These are phyloP conservation scores for Erpetoichthys calabaricus DNA, from an alignment of 2,797 vertebrate species.

Conservation along the genomic window DNA sequence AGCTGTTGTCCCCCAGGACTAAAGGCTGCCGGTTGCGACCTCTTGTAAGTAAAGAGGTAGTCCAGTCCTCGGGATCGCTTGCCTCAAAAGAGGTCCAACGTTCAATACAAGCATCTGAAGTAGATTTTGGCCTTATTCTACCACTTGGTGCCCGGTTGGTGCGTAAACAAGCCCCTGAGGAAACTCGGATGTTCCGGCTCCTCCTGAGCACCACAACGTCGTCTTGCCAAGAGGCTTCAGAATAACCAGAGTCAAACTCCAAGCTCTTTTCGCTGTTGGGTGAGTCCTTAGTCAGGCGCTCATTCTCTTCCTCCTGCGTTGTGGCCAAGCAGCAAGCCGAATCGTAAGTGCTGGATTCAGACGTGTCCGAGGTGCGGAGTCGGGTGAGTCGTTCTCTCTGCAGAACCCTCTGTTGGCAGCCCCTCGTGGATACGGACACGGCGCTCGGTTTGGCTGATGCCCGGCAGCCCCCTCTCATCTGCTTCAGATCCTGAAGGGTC, in stretches of 20 bases:
- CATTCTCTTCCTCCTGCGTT: conserved; percentile 46
- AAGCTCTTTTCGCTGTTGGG: conserved; percentile 68
- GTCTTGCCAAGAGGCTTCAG: conserved; percentile 80
- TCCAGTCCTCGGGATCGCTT: conserved; percentile 73
- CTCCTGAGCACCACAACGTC: conserved; percentile 61
- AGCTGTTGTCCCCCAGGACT: conserved; percentile 91
- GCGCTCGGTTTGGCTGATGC: conserved; percentile 26
- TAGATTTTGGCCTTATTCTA: conserved; percentile 73
- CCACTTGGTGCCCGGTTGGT: conserved; percentile 35
- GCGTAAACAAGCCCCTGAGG: conserved; percentile 60
- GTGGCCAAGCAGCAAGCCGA: conserved; percentile 74
- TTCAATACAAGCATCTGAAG: conserved; percentile 82
- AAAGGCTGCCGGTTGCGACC: conserved; percentile 84
- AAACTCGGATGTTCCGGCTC: conserved; percentile 57
- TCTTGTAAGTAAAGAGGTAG: conserved; percentile 72
- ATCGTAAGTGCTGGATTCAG: conserved; percentile 65
- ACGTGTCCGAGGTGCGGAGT: conserved; percentile 49
- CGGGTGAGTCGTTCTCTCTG: conserved; percentile 40
- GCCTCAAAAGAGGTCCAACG: conserved; percentile 74
- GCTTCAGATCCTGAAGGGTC: conserved; percentile 55
- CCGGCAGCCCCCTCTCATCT: conserved; percentile 35
- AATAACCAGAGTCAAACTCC: conserved; percentile 89
- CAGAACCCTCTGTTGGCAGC: conserved; percentile 35
- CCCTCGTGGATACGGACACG: conserved; percentile 34
- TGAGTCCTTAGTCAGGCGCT: conserved; percentile 37